phyloP scores from a whole-genome alignment of 2,113 vertebrate species.

The Suncus etruscus region DNA sequence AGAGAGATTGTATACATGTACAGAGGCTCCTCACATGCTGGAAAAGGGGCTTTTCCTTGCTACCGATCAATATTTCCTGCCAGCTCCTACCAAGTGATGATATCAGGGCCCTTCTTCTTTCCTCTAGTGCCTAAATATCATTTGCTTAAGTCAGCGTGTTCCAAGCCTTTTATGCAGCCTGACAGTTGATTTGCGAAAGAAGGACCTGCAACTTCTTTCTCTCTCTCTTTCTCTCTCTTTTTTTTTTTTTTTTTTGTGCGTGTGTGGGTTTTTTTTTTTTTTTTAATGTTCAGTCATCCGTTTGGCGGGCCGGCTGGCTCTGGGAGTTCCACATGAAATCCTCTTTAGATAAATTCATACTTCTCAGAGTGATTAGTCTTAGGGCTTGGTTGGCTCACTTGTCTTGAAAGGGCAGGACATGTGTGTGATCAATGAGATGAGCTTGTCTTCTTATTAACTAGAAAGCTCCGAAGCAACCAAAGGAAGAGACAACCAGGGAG shows the following conservation, averaged over 20 bases:
- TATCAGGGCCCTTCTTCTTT: conserved; percentile 23
- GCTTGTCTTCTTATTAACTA: conserved; percentile 80
- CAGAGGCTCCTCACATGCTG: no score
- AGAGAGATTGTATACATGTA: no score
- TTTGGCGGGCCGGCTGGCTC: conserved; percentile 72
- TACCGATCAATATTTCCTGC: conserved; percentile 76
- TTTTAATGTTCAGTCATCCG: conserved; percentile 87
- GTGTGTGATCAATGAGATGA: conserved; percentile 61
- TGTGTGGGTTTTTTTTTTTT: conserved; percentile 38
- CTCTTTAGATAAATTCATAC: conserved; percentile 87
- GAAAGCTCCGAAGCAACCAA: conserved; percentile 68
- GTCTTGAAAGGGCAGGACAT: conserved; percentile 79
- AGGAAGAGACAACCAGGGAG: conserved; percentile 60
- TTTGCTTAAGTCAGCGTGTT: conserved; percentile 89
- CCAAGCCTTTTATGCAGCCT: conserved; percentile 84
- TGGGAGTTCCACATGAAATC: conserved; percentile 83
- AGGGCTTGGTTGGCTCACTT: conserved; percentile 65
- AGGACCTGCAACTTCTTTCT: conserved; percentile 82
- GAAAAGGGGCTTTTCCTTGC: conserved; percentile 60
- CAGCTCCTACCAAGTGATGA: conserved; percentile 62
- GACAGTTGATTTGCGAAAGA: conserved; percentile 87
- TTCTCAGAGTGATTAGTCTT: conserved; percentile 79
- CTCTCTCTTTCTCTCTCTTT: no score
- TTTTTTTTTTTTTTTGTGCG: no score
- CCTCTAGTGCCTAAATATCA: conserved; percentile 84